Percentiles rank a stretch among this genome's conserved stretches.
Conservation (phyloP, 2,113 vertebrate genomes). For the Ailurus styani region DNA sequence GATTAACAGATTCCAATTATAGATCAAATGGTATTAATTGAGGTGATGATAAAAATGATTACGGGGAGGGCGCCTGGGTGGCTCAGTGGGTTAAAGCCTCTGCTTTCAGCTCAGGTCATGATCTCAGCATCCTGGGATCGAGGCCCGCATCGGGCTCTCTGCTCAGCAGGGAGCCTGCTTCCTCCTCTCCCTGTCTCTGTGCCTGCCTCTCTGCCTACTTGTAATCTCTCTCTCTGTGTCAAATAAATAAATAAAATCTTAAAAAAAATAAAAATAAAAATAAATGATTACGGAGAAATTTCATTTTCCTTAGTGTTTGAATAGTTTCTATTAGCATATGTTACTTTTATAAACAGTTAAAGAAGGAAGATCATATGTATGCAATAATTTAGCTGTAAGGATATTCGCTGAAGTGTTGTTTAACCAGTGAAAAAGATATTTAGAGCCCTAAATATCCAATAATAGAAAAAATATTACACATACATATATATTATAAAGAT, state of each 20-base stretch:
- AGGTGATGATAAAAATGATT: neutral
- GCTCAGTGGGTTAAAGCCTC: no score
- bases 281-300: neutral
- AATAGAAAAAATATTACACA: neutral
- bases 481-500: neutral
- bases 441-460: neutral
- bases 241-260: no score
- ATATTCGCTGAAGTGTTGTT: neutral
- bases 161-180: no score
- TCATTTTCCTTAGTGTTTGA: neutral
- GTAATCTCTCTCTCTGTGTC: no score
- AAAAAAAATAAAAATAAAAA: no score
- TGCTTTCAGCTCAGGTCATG: no score
- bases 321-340: neutral
- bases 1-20: neutral
- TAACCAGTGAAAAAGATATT: neutral
- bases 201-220: no score
- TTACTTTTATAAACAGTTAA: constrained; percentile 1
- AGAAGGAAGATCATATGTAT: neutral
- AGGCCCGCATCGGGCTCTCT: no score
- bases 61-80: no score
- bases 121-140: no score
- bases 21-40: neutral
- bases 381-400: neutral
- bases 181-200: no score